Evolutionary conservation across 2,113 vertebrate genomes (phyloP), one percentile per base, ranked within the genome.

Genomic region (Reinhardtius hippoglossoides): DNA sequence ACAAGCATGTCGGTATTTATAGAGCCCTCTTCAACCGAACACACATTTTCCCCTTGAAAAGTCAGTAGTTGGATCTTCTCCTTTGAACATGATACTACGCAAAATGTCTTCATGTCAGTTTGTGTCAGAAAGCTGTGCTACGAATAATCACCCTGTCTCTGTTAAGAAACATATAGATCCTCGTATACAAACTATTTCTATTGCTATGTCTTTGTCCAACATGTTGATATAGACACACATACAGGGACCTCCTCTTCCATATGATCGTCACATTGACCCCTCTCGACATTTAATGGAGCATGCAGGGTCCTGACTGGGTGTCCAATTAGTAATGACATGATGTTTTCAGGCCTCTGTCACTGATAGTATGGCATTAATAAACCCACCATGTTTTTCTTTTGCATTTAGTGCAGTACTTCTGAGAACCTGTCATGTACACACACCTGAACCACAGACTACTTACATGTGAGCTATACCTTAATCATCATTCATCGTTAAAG

Each of bases 241-340:
- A 54, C 20, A 54, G 18, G n/a, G 18, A 9, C 18, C 18, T n/a
- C 50, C 50, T n/a, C 8, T 54, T 20, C 20, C 50, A 3, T 42
- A 56, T 82, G 81, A 86, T 79, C 57, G 70, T 64, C 14, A 61
- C 74, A 68, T 52, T 82, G 79, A 84, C 79, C 84, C 67, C 52
- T 71, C 56, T 69, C 55, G 67, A 67, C 67, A 46, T 74, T 86
- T 82, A 80, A 86, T 83, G 72, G 48, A 75, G 81, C 68, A 20
- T 58, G 52, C 63, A 23, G 40, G 62, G 64, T 37, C 69, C 64
- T 67, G 67, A 84, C 72, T 78, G 71, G 67, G 64, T 85, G 77
- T 65, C 0, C 81, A 83, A 69, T 87, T 74, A 91, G 63, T 76
- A 71, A 90, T 87, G 81, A 88, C 70, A 65, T 71, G 44, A 70